A percentile compares a stretch with the other conserved stretches of the same genome.
phyloP scores from a whole-genome alignment of 1,140 invertebrate species.

The Thaumetopoea pityocampa region DNA sequence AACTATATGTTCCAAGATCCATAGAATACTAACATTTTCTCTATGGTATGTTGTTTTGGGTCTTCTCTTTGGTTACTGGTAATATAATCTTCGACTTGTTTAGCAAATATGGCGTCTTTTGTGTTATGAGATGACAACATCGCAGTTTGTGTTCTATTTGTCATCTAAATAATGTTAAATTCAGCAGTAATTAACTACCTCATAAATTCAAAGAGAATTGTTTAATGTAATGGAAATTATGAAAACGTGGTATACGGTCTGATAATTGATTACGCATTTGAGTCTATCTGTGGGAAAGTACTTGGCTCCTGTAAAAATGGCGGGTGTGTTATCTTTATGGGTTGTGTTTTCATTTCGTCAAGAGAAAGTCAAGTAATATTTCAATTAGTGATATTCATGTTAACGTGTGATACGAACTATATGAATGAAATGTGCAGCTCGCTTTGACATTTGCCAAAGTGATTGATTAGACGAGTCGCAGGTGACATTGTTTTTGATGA shows the following conservation, averaged over 20 bases:
- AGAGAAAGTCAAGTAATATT: constrained; percentile 43
- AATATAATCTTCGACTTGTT: constrained; percentile 51
- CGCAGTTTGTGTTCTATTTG: constrained; percentile 71
- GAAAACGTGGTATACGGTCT: constrained; percentile 34
- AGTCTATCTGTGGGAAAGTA: constrained; percentile 66
- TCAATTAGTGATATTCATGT: constrained; percentile 25
- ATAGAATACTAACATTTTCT: too few species aligned
- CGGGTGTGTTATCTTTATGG: constrained; percentile 75
- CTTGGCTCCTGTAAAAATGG: constrained; percentile 72
- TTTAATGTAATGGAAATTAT: constrained; percentile 45
- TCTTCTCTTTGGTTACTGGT: constrained; percentile 41
- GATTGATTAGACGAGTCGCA: constrained; percentile 50
- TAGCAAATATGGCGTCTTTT: constrained; percentile 70
- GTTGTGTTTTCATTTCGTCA: constrained; percentile 70
- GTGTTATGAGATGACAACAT: constrained; percentile 75
- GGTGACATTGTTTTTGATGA: constrained; percentile 70
- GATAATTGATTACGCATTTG: constrained; percentile 30
- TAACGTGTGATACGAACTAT: too few species aligned
- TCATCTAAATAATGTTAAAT: constrained; percentile 56
- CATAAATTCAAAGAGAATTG: constrained; percentile 56
- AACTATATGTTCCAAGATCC: too few species aligned
- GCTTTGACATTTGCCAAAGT: constrained; percentile 59
- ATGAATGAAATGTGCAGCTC: constrained; percentile 49
- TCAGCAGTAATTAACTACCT: constrained; percentile 59
- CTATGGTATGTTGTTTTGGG: constrained; percentile 27